These are phyloP conservation scores for Neomicropteryx cornuta DNA, from an alignment of 1,140 invertebrate species.

Conservation along the genomic window DNA sequence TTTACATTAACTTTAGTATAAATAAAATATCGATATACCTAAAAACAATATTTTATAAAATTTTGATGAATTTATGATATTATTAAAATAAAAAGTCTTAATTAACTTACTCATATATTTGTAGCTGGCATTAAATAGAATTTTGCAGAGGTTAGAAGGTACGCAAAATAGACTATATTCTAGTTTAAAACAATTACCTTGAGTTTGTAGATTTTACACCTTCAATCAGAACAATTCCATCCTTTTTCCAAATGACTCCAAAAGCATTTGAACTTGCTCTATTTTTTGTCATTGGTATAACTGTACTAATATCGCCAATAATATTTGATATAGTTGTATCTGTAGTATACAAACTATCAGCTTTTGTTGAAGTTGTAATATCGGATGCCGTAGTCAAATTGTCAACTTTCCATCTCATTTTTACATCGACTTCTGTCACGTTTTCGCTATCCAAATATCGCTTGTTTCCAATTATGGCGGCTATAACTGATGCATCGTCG, in stretches of 20 bases:
- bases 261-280: slow-evolving; percentile 24
- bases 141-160: no score
- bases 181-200: slow-evolving; percentile 22
- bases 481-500: no score
- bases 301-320: slow-evolving; percentile 30
- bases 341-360: slow-evolving; percentile 27
- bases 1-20: no score
- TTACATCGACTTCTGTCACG: slow-evolving; percentile 35
- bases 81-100: no score
- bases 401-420: slow-evolving; percentile 35
- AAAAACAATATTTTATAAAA: no score
- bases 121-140: no score
- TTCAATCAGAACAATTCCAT: slow-evolving; percentile 30
- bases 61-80: no score
- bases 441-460: slow-evolving; percentile 14
- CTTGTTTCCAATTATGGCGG: no score
- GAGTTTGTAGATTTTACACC: slow-evolving; percentile 33
- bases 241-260: slow-evolving; percentile 36
- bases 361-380: slow-evolving; percentile 22
- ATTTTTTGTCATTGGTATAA: slow-evolving; percentile 16
- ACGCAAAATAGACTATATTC: no score
- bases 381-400: slow-evolving; percentile 28
- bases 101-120: no score
- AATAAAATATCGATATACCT: no score
- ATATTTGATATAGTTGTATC: slow-evolving; percentile 28